phyloP scores from a whole-genome alignment of 2,888 invertebrate genomes.

The Latheticus oryzae region DNA sequence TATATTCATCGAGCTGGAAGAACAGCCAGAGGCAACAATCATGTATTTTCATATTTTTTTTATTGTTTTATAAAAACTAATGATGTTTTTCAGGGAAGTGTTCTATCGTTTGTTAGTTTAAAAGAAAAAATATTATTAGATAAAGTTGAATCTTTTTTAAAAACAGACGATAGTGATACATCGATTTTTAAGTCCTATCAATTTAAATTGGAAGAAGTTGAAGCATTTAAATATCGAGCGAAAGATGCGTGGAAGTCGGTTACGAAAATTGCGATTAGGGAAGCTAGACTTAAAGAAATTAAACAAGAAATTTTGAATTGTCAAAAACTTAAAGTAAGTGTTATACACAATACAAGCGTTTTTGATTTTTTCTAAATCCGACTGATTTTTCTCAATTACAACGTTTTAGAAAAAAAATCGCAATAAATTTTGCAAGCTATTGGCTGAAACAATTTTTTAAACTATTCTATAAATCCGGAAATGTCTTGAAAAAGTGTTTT shows the following conservation, averaged over 20 bases:
- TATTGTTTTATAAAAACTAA: slow-evolving; percentile 32
- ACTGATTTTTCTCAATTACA: too few relatives aligned
- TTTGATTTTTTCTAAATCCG: too few relatives aligned
- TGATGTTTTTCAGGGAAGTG: slow-evolving; percentile 74
- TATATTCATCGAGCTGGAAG: slow-evolving; percentile 96
- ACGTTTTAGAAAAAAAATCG: too few relatives aligned
- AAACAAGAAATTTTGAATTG: slow-evolving; percentile 93
- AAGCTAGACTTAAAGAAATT: slow-evolving; percentile 95
- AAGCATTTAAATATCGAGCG: slow-evolving; percentile 94
- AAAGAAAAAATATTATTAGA: slow-evolving; percentile 80
- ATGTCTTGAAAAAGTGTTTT: too few relatives aligned
- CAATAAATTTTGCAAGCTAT: too few relatives aligned
- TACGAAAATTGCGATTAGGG: slow-evolving; percentile 91
- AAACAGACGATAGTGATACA: slow-evolving; percentile 73
- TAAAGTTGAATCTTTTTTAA: slow-evolving; percentile 80
- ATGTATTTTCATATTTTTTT: slow-evolving; percentile 65
- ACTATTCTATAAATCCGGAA: too few relatives aligned
- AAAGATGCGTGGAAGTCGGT: slow-evolving; percentile 96
- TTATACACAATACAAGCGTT: too few relatives aligned
- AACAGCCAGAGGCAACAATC: slow-evolving; percentile 87
- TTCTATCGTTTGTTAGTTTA: slow-evolving; percentile 88
- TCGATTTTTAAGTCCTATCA: slow-evolving; percentile 84
- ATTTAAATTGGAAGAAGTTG: slow-evolving; percentile 95
- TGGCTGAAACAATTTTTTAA: too few relatives aligned
- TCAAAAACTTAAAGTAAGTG: slow-evolving; percentile 86